These are phyloP conservation scores for Anser cygnoides DNA, from an alignment of 2,113 vertebrate genomes.

Conservation along the genomic window DNA sequence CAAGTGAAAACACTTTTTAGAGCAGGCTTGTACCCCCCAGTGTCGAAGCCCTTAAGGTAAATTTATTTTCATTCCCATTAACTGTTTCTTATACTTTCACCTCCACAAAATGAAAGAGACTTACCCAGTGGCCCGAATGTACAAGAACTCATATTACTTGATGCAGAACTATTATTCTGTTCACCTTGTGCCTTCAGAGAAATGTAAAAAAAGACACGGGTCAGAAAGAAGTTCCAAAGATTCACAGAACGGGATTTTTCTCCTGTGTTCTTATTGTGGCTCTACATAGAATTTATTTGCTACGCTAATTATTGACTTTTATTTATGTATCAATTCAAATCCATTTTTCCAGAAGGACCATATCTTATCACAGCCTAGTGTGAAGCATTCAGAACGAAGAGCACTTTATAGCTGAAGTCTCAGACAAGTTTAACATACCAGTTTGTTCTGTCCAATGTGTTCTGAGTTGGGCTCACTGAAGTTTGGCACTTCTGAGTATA, in stretches of 20 bases:
- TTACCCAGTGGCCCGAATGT: constrained; percentile 87
- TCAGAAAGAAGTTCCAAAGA: constrained; percentile 29
- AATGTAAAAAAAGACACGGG: not conserved
- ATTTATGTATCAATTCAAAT: not conserved
- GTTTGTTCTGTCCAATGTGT: constrained; percentile 87
- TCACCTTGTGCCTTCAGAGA: constrained; percentile 86
- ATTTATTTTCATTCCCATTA: not conserved
- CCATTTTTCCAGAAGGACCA: not conserved
- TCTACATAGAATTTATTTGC: not conserved
- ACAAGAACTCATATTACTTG: constrained; percentile 88
- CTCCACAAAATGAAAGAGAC: constrained; percentile 44
- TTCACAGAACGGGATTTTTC: not conserved
- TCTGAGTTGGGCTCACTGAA: constrained; percentile 97
- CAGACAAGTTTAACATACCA: constrained; percentile 75
- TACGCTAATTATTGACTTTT: not conserved
- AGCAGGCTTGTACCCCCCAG: not conserved
- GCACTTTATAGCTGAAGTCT: not conserved
- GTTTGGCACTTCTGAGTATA: constrained; percentile 98
- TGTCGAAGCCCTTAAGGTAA: not conserved
- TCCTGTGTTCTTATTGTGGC: not conserved
- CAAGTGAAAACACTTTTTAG: not conserved
- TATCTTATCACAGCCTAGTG: not conserved
- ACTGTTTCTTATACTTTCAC: not conserved
- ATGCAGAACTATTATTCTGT: constrained; percentile 88
- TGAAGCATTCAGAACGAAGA: not conserved